Base-by-base conservation (phyloP, 2,888 invertebrate species). In the Brachylomia viminalis region DNA sequence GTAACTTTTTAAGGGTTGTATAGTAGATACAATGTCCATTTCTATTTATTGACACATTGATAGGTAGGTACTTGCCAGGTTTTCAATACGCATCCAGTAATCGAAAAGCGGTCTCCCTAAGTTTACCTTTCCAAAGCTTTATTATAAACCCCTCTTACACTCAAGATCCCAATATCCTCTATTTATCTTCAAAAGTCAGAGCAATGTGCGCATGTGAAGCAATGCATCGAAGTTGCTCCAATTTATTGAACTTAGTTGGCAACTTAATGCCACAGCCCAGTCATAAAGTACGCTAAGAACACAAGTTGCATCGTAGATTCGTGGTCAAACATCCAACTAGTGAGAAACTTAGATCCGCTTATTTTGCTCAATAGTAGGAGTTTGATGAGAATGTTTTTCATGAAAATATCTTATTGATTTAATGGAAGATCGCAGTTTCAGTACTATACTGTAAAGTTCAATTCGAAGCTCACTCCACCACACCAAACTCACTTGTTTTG, bases 211-310 rank as follows among this genome's bases (percentile, higher is more conserved):
- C 69, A 67, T 47, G 38, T 47, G 69, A 58, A 74, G 62, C 61
- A 70, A 33, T 70, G 72, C 77, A 86, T 73, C 62, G 84, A 84
- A 84, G 68, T 86, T 80, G 30, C 30, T 72, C 68, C 85, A 85
- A 86, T 77, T 86, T 77, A 86, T 84, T 69, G 85, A 86, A 86
- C 79, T 85, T 74, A 30, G 69, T 64, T 49, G 10, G 56, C 42
- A 77, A 87, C 58, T 85, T 76, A 74, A 78, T 61, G 76, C 77
- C 77, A 58, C 75, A 56, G 49, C 17, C 59, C 75, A 79, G 79
- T 85, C 87, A 77, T 87, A 87, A 88, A 88, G 77, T 80, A 65
- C 38, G 42, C 72, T 84, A 64, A 77, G 83, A 80, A 76, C 86
- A 84, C 83, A 79, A 82, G 67, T 74, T 83, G 77, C 83, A 74